Evolutionary conservation across 1,140 invertebrate genomes (phyloP).

Genomic region (Drosophila watanabei): DNA sequence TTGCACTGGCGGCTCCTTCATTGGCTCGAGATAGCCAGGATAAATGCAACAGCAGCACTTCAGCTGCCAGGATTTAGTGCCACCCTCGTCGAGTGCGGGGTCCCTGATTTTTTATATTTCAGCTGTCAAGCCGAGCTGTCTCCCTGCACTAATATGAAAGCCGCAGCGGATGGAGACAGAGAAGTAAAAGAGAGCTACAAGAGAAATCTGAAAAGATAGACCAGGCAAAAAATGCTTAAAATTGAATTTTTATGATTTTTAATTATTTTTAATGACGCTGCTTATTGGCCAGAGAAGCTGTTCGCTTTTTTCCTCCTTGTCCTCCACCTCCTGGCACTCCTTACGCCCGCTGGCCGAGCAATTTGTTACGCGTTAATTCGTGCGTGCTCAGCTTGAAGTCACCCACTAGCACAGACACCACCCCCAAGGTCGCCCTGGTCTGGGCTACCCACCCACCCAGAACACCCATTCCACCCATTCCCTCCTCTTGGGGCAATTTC

Average conservation of each 20-base stretch:
- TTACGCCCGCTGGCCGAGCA: slow-evolving; percentile 60
- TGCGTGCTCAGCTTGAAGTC: slow-evolving; percentile 76
- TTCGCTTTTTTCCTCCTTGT: slow-evolving; percentile 11
- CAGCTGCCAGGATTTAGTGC: slow-evolving; percentile 39
- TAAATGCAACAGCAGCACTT: slow-evolving; percentile 67
- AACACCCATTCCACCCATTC: not conserved
- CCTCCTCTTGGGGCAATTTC: slow-evolving; percentile 60
- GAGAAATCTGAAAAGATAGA: slow-evolving; percentile 24
- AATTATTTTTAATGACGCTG: slow-evolving; percentile 85
- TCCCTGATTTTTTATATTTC: slow-evolving; percentile 49
- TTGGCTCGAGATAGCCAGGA: slow-evolving; percentile 65
- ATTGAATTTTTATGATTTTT: slow-evolving; percentile 85
- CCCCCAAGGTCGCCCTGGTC: not conserved
- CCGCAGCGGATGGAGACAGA: slow-evolving; percentile 15
- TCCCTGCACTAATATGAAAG: slow-evolving; percentile 41
- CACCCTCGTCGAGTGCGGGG: slow-evolving; percentile 6
- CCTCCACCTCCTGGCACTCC: not conserved
- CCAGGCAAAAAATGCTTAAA: slow-evolving; percentile 68
- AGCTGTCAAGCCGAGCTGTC: slow-evolving; percentile 68
- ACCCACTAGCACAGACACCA: slow-evolving; percentile 28
- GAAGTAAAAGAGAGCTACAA: not conserved
- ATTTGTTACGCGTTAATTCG: slow-evolving; percentile 83
- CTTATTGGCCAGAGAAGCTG: slow-evolving; percentile 65
- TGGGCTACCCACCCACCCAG: not conserved
- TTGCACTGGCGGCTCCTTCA: slow-evolving; percentile 27